Base-by-base conservation (phyloP, 2,888 invertebrate species). In the Merodon equestris region DNA sequence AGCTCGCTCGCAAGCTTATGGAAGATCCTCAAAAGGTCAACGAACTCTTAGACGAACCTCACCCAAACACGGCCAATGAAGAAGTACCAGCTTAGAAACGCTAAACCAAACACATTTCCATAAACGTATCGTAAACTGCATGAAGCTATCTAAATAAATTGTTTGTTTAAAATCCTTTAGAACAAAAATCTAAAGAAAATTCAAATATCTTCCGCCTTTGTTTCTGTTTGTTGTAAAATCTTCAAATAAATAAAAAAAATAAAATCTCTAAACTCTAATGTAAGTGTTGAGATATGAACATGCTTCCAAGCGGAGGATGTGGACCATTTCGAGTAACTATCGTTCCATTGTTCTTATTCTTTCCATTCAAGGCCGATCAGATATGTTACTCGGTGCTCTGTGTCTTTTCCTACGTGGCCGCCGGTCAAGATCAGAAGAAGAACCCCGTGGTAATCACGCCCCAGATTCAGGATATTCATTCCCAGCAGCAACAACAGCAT, bases 351-450 rank as follows among this genome's bases (percentile, higher is more conserved):
- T 27, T 27, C 27, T 27, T 27, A 7, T 27, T 27, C 27, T 27
- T 72, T 18, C 40, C 48, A 64, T 77, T 76, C 3, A 82, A 99
- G 98, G 98, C 99, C 88, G 97, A 98, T 90, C 98, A 99, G 90
- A 99, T 99, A 86, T 99, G 98, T 90, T 99, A 99, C 90, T 97
- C 99, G 84, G 98, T 99, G 81, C 92, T 99, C 84, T 99, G 99
- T 91, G 97, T 99, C 83, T 99, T 99, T 91, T 99, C 99, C 57
- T 99, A 99, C 91, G 94, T 98, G 87, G 98, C 98, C 79, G 98
- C 98, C 67, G 97, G 96, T 0, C 93, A 94, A 83, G 94, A 95
- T 84, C 94, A 94, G 86, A 92, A 92, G 87, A 91, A 91, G 84
- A 86, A 87, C 79, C 88, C 86, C 1, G 86, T 86, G 12, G 87